Conservation (phyloP, 2,888 invertebrate species). For the Colletes collaris region DNA sequence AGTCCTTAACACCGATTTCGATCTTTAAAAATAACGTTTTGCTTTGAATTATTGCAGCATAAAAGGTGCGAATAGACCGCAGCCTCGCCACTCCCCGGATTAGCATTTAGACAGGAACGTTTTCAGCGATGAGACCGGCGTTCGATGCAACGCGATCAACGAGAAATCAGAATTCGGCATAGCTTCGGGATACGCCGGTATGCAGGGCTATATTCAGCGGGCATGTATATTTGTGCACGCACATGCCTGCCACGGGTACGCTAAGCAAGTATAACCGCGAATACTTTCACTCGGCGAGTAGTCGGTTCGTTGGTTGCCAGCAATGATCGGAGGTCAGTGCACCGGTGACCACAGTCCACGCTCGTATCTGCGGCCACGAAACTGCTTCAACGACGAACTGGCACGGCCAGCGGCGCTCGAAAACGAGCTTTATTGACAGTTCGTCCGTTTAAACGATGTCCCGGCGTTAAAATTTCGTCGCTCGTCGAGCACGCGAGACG, state of each 20-base stretch:
- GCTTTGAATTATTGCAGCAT: too few species aligned
- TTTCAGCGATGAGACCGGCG: neutral
- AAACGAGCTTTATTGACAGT: slow-evolving; percentile 44
- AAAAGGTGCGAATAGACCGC: too few species aligned
- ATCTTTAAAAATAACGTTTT: too few species aligned
- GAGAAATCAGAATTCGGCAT: slow-evolving; percentile 57
- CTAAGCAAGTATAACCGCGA: slow-evolving; percentile 60
- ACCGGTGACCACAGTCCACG: slow-evolving; percentile 72
- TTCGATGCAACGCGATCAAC: slow-evolving; percentile 16
- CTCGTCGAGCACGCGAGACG: neutral
- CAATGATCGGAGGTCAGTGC: slow-evolving; percentile 80
- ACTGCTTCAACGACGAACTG: slow-evolving; percentile 47
- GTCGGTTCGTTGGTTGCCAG: slow-evolving; percentile 72
- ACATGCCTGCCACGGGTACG: slow-evolving; percentile 46
- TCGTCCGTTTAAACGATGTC: slow-evolving; percentile 3
- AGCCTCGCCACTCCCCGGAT: neutral
- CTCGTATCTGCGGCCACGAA: slow-evolving; percentile 60
- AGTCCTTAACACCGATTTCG: too few species aligned
- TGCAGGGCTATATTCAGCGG: slow-evolving; percentile 53
- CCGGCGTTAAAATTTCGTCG: neutral
- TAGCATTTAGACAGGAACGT: neutral
- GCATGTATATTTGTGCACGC: slow-evolving; percentile 54
- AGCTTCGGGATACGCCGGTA: slow-evolving; percentile 39
- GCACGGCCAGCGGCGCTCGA: slow-evolving; percentile 46
- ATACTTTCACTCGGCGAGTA: slow-evolving; percentile 79